phyloP scores from a whole-genome alignment of 2,888 invertebrate species.

The Uloborus plumipes region DNA sequence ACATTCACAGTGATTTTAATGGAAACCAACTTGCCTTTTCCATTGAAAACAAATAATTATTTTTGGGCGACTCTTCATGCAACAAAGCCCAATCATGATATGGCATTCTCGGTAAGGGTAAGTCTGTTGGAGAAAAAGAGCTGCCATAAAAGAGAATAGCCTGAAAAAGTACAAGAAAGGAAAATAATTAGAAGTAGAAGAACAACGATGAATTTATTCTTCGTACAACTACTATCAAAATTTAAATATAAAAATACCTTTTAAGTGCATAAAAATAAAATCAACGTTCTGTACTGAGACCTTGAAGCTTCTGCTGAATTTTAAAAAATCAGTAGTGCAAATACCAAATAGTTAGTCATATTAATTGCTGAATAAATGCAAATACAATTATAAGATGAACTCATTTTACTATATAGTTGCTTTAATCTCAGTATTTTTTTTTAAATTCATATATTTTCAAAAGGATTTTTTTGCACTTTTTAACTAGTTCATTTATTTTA shows the following conservation, averaged over 20 bases:
- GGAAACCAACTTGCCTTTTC: slow-evolving; percentile 68
- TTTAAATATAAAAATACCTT: neutral
- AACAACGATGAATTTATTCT: neutral
- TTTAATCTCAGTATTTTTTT: too few relatives aligned
- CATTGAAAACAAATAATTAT: slow-evolving; percentile 68
- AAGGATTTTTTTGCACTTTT: too few relatives aligned
- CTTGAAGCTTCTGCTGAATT: too few relatives aligned
- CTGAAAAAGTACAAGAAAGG: slow-evolving; percentile 69
- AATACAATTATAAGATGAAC: too few relatives aligned
- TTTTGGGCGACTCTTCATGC: slow-evolving; percentile 70
- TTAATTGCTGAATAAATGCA: too few relatives aligned
- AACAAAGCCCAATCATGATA: slow-evolving; percentile 69
- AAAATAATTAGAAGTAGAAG: neutral
- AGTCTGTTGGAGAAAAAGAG: slow-evolving; percentile 67
- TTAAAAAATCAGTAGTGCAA: too few relatives aligned
- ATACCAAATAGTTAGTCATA: too few relatives aligned
- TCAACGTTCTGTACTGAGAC: neutral
- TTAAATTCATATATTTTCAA: too few relatives aligned
- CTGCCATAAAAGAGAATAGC: slow-evolving; percentile 69
- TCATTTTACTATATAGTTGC: too few relatives aligned
- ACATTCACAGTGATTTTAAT: neutral
- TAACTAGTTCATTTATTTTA: too few relatives aligned
- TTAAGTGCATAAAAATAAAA: neutral
- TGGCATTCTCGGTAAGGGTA: slow-evolving; percentile 68
- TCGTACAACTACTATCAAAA: neutral